Evolutionary conservation across 2,888 invertebrate species (phyloP).

Genomic region (Cyclophora albipunctata): DNA sequence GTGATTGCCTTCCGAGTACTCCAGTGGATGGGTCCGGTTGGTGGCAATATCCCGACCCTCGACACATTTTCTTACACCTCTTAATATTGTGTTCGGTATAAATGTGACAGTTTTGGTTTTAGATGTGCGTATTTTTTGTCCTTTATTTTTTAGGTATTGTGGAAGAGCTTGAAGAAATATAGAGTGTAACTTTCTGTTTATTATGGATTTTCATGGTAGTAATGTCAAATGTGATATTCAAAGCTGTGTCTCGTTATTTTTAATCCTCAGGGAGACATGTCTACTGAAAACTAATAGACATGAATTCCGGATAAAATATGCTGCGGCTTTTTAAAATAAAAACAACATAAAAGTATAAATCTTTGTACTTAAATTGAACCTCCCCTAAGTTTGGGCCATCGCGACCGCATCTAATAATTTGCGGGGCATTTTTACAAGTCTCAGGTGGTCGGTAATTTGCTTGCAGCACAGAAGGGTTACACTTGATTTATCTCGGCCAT

Average conservation of each 20-base stretch:
- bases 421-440: slow-evolving; percentile 66
- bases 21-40: slow-evolving; percentile 45
- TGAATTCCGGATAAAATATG: too few species aligned
- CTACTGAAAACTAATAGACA: too few species aligned
- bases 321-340: not conserved
- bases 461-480: slow-evolving; percentile 62
- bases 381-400: slow-evolving; percentile 25
- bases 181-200: not conserved
- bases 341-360: slow-evolving; percentile 1
- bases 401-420: slow-evolving; percentile 40
- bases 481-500: slow-evolving; percentile 60
- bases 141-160: slow-evolving; percentile 1
- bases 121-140: slow-evolving; percentile 1
- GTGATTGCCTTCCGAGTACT: slow-evolving; percentile 69
- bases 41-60: slow-evolving; percentile 50
- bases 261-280: too few species aligned
- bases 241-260: too few species aligned
- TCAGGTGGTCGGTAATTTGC: slow-evolving; percentile 72
- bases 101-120: slow-evolving; percentile 32
- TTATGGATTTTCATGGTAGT: too few species aligned
- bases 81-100: slow-evolving; percentile 42
- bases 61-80: slow-evolving; percentile 54
- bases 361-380: slow-evolving; percentile 1
- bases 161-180: too few species aligned
- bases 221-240: too few species aligned